Percentiles rank a stretch among this genome's conserved stretches.
Evolutionary conservation across 2,797 vertebrate genomes (phyloP).

Genomic region (Todus mexicanus): DNA sequence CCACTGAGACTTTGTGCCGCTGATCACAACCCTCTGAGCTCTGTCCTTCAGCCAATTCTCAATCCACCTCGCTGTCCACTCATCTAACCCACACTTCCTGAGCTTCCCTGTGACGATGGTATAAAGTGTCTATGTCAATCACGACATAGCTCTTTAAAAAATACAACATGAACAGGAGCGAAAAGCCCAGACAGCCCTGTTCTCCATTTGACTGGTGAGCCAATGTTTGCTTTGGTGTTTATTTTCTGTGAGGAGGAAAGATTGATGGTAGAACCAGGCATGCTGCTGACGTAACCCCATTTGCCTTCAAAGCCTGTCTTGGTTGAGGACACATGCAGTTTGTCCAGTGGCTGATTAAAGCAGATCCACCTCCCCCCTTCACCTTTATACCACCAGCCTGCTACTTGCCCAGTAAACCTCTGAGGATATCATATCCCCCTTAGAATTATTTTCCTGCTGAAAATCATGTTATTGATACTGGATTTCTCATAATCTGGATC

Average conservation of each 20-base stretch:
- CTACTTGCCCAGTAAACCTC: no score
- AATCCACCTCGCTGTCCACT: no score
- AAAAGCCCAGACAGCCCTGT: accelerated
- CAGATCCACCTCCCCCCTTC: not conserved
- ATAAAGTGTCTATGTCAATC: no score
- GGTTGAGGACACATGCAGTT: accelerated
- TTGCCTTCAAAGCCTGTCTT: not conserved
- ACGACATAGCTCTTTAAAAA: not conserved
- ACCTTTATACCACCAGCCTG: not conserved
- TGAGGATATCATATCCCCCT: not conserved
- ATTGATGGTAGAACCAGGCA: not conserved
- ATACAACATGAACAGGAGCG: accelerated
- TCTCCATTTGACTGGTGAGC: not conserved
- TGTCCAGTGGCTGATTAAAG: not conserved
- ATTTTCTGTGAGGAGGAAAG: not conserved
- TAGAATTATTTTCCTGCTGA: not conserved
- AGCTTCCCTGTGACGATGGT: no score
- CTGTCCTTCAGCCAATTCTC: no score
- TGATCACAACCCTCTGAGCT: no score
- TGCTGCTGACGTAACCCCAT: accelerated
- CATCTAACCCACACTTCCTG: no score
- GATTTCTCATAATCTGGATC: not conserved
- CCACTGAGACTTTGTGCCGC: no score
- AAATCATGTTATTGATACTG: not conserved
- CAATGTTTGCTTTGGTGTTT: not conserved